A percentile compares a stretch with the other conserved stretches of the same genome.
Conservation (phyloP, 2,113 vertebrate genomes). For the Sinocyclocheilus anshuiensis region DNA sequence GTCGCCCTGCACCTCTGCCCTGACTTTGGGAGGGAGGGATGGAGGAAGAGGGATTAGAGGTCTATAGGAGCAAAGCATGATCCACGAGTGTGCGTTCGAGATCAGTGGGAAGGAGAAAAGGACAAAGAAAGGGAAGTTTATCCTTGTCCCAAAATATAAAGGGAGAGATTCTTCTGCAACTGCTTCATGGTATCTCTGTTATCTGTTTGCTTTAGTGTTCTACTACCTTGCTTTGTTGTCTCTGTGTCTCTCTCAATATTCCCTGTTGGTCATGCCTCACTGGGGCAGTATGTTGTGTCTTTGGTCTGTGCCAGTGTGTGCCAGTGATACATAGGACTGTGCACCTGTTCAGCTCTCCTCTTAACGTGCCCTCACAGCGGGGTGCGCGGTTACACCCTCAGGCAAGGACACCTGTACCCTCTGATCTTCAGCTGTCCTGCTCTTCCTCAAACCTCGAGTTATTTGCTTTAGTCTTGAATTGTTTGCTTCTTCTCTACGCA, state of each 20-base stretch:
- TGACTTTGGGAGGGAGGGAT: slow-evolving; percentile 2
- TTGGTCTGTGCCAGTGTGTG: slow-evolving; percentile 47
- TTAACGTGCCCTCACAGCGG: slow-evolving; percentile 25
- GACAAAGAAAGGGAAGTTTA: slow-evolving; percentile 28
- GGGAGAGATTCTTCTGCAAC: not conserved
- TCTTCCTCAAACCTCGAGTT: not conserved
- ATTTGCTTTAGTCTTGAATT: slow-evolving; percentile 22
- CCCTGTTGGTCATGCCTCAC: slow-evolving; percentile 38
- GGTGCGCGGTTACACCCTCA: slow-evolving; percentile 14
- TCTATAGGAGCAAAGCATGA: slow-evolving; percentile 30
- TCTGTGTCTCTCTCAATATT: slow-evolving; percentile 19
- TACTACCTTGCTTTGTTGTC: slow-evolving; percentile 35
- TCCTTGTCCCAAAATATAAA: slow-evolving; percentile 30
- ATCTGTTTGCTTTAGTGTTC: not conserved
- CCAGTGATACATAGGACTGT: slow-evolving; percentile 41
- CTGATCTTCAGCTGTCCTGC: slow-evolving; percentile 29
- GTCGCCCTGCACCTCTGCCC: slow-evolving; percentile 41
- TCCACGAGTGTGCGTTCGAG: slow-evolving; percentile 18
- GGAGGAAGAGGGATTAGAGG: slow-evolving; percentile 27
- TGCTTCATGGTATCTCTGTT: not conserved
- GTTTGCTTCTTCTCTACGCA: not conserved
- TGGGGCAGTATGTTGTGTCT: slow-evolving; percentile 43
- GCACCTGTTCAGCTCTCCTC: slow-evolving; percentile 54
- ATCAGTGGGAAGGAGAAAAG: slow-evolving; percentile 24
- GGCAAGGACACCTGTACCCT: slow-evolving; percentile 28